These are phyloP conservation scores for Ardeotis arabs DNA, from an alignment of 2,113 vertebrate genomes.

Conservation along the genomic window DNA sequence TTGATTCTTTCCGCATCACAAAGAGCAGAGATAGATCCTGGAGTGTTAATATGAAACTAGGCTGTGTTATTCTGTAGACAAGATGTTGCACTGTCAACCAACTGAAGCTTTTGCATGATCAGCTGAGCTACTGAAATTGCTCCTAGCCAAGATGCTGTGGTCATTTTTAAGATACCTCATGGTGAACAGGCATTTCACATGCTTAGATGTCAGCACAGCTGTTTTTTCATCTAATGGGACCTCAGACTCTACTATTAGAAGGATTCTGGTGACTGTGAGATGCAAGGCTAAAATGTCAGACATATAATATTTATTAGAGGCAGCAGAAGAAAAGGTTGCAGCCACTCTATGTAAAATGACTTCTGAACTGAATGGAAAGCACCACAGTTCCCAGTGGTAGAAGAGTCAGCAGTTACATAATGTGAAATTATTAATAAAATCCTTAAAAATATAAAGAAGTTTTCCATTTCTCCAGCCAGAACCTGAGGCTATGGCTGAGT, in stretches of 20 bases:
- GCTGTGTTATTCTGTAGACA: not conserved
- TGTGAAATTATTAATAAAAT: not conserved
- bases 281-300: slow-evolving; percentile 19
- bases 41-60: not conserved
- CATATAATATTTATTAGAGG: slow-evolving; percentile 32
- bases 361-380: slow-evolving; percentile 1
- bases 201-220: not conserved
- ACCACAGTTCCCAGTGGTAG: not conserved
- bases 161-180: not conserved
- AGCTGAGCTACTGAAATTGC: not conserved
- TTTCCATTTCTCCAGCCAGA: not conserved
- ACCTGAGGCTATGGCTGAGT: not conserved
- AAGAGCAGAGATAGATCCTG: not conserved
- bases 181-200: not conserved
- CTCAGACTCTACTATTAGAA: not conserved
- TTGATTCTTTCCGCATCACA: not conserved
- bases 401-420: not conserved
- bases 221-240: not conserved
- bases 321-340: slow-evolving; percentile 11
- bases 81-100: not conserved
- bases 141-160: not conserved
- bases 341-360: not conserved
- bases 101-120: not conserved
- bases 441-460: not conserved
- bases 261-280: not conserved